Evolutionary conservation across 1,140 invertebrate genomes (phyloP).

Genomic region (Anastatus disparis): DNA sequence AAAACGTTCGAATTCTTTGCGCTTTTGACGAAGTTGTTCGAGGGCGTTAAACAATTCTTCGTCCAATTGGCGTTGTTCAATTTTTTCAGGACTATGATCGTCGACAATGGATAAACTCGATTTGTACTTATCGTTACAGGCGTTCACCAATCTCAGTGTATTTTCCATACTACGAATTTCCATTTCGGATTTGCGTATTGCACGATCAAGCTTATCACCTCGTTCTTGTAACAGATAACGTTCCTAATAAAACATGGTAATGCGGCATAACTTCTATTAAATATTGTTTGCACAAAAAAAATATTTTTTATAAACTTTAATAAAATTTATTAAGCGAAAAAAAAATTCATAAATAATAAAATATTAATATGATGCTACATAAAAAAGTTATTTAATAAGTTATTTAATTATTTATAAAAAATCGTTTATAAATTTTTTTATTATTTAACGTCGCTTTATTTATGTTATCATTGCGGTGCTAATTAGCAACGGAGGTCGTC

Average conservation of each 20-base stretch:
- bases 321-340: too few species aligned
- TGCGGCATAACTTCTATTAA: too few species aligned
- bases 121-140: constrained; percentile 74
- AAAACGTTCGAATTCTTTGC: neutral
- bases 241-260: constrained; percentile 62
- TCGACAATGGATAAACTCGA: constrained; percentile 67
- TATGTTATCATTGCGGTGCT: too few species aligned
- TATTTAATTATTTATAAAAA: too few species aligned
- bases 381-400: too few species aligned
- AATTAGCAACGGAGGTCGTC: too few species aligned
- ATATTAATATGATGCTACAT: too few species aligned
- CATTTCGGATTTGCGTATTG: constrained; percentile 74
- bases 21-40: constrained; percentile 45
- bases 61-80: constrained; percentile 65
- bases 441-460: too few species aligned
- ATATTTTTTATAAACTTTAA: too few species aligned
- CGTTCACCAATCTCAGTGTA: constrained; percentile 75
- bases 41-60: constrained; percentile 65
- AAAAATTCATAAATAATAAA: too few species aligned
- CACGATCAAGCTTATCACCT: constrained; percentile 76
- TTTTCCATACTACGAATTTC: constrained; percentile 82
- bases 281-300: too few species aligned
- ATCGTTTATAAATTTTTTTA: too few species aligned
- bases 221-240: constrained; percentile 74
- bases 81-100: constrained; percentile 64